Conservation (phyloP, 2,888 invertebrate genomes). For the Habrosyne pyritoides region DNA sequence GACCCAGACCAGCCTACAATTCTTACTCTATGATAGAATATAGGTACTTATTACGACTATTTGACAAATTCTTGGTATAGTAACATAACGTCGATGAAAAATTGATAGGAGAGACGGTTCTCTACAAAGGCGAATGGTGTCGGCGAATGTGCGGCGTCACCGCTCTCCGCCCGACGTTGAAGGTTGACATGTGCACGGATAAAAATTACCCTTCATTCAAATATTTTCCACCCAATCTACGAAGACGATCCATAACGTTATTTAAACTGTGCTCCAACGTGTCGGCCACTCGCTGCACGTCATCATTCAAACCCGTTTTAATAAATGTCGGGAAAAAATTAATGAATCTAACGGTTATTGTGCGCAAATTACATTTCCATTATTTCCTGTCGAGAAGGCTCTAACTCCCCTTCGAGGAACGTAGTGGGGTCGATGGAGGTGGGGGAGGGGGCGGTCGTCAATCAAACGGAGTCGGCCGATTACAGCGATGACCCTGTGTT, state of each 20-base stretch:
- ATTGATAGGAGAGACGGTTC: background rate
- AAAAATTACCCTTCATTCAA: background rate
- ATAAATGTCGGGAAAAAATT: constrained; percentile 48
- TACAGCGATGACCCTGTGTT: constrained; percentile 33
- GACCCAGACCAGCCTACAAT: no score
- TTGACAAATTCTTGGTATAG: no score
- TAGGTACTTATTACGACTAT: no score
- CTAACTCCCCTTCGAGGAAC: constrained; percentile 8
- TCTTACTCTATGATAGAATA: no score
- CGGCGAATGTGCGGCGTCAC: background rate
- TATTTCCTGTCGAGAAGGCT: constrained; percentile 20
- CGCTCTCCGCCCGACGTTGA: background rate
- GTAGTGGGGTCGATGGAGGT: constrained; percentile 7
- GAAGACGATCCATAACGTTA: background rate
- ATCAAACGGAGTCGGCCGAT: constrained; percentile 31
- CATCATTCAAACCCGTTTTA: constrained; percentile 44
- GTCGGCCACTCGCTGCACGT: constrained; percentile 10
- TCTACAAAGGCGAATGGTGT: background rate
- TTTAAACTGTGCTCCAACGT: background rate
- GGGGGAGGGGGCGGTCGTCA: constrained; percentile 28
- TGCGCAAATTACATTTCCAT: constrained; percentile 46
- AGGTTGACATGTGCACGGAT: background rate
- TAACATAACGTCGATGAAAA: background rate
- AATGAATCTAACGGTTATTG: constrained; percentile 48
- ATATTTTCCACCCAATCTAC: constrained; percentile 4